Evolutionary conservation across 2,797 vertebrate genomes (phyloP).

Genomic region (Macroramphosus scolopax): DNA sequence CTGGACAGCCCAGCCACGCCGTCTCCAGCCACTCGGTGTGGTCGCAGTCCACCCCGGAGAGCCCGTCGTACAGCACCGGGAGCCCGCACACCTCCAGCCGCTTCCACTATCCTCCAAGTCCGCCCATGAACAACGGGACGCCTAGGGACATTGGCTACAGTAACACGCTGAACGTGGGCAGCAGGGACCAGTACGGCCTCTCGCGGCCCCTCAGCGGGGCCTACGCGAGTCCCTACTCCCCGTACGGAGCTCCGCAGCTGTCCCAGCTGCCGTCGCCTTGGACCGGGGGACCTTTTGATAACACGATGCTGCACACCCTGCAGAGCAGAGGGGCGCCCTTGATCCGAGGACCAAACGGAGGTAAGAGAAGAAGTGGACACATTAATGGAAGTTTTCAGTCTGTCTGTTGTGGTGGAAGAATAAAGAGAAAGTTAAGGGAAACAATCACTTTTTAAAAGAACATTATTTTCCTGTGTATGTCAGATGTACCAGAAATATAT

Average conservation of each 20-base stretch:
- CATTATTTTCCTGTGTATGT: too few relatives aligned
- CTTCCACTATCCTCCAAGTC: conserved; percentile 91
- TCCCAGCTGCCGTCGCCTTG: conserved; percentile 89
- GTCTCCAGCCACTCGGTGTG: conserved; percentile 87
- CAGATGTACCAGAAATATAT: too few relatives aligned
- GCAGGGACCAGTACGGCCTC: conserved; percentile 89
- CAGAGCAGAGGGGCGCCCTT: conserved; percentile 86
- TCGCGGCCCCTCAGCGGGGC: conserved; percentile 86
- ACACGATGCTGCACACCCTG: conserved; percentile 92
- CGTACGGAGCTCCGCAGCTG: conserved; percentile 88
- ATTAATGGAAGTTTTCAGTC: conserved; percentile 1
- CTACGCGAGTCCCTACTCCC: conserved; percentile 87
- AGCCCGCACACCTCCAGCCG: conserved; percentile 87
- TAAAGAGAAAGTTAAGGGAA: neutral
- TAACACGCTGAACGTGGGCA: conserved; percentile 80
- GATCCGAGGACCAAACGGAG: conserved; percentile 88
- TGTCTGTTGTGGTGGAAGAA: neutral
- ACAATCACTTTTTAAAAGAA: neutral
- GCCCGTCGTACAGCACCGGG: conserved; percentile 86
- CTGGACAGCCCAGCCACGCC: conserved; percentile 83
- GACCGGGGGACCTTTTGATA: conserved; percentile 89
- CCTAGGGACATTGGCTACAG: conserved; percentile 83
- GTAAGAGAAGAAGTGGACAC: conserved; percentile 66
- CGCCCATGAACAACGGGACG: conserved; percentile 87
- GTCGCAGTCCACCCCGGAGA: conserved; percentile 90